A percentile compares a stretch with the other conserved stretches of the same genome.
Evolutionary conservation across 2,797 vertebrate species (phyloP).

Genomic region (Premnoplex brunnescens): DNA sequence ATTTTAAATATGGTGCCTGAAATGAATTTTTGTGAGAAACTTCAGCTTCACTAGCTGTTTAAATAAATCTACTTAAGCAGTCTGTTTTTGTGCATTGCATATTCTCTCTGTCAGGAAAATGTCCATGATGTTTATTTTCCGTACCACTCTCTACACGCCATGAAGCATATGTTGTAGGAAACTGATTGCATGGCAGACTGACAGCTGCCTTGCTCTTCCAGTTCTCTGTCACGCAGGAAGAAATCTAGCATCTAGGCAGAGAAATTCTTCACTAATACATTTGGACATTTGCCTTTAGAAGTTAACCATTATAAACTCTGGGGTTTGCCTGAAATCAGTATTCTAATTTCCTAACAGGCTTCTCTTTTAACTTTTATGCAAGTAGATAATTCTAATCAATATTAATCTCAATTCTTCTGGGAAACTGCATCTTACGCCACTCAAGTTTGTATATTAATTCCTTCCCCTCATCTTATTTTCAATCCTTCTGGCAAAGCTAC

Average conservation of each 20-base stretch:
- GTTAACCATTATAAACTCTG: not conserved
- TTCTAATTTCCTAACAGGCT: not conserved
- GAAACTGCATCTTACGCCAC: not conserved
- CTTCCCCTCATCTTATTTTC: not conserved
- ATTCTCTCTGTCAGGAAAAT: not conserved
- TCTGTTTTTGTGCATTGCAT: not conserved
- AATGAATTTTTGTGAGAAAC: not conserved
- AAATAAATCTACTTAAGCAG: not conserved
- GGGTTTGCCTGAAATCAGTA: not conserved
- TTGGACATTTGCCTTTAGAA: conserved; percentile 1
- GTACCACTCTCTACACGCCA: not conserved
- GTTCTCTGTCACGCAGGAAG: not conserved
- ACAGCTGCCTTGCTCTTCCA: conserved; percentile 38
- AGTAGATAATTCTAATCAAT: not conserved
- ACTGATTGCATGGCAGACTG: conserved; percentile 6
- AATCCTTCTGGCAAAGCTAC: not conserved
- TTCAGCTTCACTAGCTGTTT: not conserved
- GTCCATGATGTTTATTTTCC: conserved; percentile 21
- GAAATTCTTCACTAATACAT: not conserved
- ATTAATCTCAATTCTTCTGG: not conserved
- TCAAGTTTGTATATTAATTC: not conserved
- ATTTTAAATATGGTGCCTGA: not conserved
- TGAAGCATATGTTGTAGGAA: conserved; percentile 18
- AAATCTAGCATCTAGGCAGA: not conserved
- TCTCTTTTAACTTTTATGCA: not conserved